Evolutionary conservation across 1,140 invertebrate species (phyloP), one percentile per base, ranked within the genome.

Genomic region (Gonioctena quinquepunctata): DNA sequence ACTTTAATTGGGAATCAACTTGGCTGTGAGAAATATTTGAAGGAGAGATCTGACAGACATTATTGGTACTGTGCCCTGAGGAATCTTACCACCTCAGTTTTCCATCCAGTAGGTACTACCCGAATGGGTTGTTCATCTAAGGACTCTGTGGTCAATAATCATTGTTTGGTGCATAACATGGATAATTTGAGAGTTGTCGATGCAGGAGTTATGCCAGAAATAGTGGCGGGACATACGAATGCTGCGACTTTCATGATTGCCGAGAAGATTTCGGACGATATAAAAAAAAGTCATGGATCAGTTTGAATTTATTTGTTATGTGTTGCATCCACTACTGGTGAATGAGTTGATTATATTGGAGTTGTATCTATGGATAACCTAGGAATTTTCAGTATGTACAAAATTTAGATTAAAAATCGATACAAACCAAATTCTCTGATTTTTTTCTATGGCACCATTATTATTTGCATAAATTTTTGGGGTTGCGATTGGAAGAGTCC

Each of bases 81-180:
- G 16, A 54, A 69, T 8, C 8, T 69, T 6, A 50, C 67, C 13
- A 42, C 28, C 6, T 22, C 54, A 2, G 13, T 70, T 52, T 71
- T 28, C 26, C 89, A 90, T 80, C 88, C 89, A 68, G 76, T 78
- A 0, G 87, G 88, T 0, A 87, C 86, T 1, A 88, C 86, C 56
- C 88, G 85, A 79, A 90, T 91, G 89, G 89, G 89, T 0, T 71
- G 76, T 0, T 85, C 88, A 71, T 61, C 72, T 0, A 79, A 82
- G 27, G 80, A 86, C 0, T 71, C 66, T n/a, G 86, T 88, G 16
- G 83, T 87, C 33, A 85, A 88, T 77, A 63, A 74, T 8, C 25
- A 66, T 66, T 74, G 86, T 4, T 79, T 72, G 61, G 85, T 87
- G 3, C 70, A 82, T 65, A 85, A 84, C 3, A 69, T 87, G 3